Base-by-base conservation (phyloP, 2,797 vertebrate species). In the Pangasius krempfi region DNA sequence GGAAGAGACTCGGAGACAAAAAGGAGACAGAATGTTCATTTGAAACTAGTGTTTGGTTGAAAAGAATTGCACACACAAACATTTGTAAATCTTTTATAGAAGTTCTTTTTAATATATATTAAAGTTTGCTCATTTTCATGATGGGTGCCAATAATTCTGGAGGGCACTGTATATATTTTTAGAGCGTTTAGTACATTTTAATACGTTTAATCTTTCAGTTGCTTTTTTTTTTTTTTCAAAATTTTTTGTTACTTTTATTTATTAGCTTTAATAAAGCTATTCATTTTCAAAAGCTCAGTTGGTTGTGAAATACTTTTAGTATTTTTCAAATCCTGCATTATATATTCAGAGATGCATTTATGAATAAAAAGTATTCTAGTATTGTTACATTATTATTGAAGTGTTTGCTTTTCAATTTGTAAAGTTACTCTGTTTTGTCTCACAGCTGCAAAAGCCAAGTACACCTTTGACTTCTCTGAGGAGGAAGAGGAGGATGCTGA, bases 381-480 rank as follows among this genome's bases (percentile, higher is more conserved):
- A 25, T 73, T 73, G 25, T 33, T 70, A n/a, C 12, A 64, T 37
- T 25, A 25, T 73, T 25, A 10, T 22, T 8, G 68, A 44, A 44
- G 20, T 4, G 9, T 37, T 70, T 73, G 33, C 37, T 27, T 73
- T 9, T 18, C 12, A 22, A 16, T 56, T 58, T 25, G 50, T 60
- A 33, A 76, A 6, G 50, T 44, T 6, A 27, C 27, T 47, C 40
- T n/a, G 37, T 84, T 54, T 80, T 72, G 18, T 64, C 82, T 64
- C 8, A 30, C 89, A 99, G 98, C 98, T 68, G 97, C 97, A 92
- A 98, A 98, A 92, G 98, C 98, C 79, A 99, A 99, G 93, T 99
- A 99, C 89, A 99, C 98, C 0, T 99, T 99, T 88, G 98, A 99
- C 93, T 99, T 99, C 96, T 99, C 98, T 0, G 98, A 99, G 94